Evolutionary conservation across 2,797 vertebrate genomes (phyloP).

Genomic region (Benthosema pterotum): DNA sequence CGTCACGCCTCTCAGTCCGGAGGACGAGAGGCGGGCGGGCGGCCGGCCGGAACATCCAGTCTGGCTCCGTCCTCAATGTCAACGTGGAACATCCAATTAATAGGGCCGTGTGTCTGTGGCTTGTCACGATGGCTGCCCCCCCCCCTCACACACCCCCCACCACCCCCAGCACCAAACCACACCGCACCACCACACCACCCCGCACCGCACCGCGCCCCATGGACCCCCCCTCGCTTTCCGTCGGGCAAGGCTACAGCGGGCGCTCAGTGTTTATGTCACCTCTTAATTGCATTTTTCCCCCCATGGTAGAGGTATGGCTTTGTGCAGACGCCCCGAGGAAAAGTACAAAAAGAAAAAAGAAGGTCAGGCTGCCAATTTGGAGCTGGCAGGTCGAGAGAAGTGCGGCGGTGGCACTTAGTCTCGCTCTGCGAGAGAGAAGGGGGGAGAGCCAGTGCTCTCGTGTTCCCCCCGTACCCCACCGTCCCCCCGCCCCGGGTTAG

Average conservation of each 20-base stretch:
- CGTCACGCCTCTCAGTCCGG: slow-evolving; percentile 57
- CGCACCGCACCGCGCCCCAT: slow-evolving; percentile 14
- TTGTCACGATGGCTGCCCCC: slow-evolving; percentile 59
- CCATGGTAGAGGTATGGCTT: slow-evolving; percentile 73
- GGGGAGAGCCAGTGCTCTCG: slow-evolving; percentile 69
- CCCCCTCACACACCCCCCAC: slow-evolving; percentile 45
- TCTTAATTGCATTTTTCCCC: slow-evolving; percentile 77
- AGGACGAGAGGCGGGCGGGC: no score
- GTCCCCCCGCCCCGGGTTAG: slow-evolving; percentile 51
- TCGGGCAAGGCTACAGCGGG: slow-evolving; percentile 66
- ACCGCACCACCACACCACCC: slow-evolving; percentile 32
- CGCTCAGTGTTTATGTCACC: slow-evolving; percentile 80
- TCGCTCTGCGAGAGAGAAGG: slow-evolving; percentile 70
- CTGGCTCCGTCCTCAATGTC: slow-evolving; percentile 54
- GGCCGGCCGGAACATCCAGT: slow-evolving; percentile 35
- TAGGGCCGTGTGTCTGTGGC: slow-evolving; percentile 58
- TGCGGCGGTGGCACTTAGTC: slow-evolving; percentile 76
- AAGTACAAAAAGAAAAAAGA: slow-evolving; percentile 77
- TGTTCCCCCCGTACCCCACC: no score
- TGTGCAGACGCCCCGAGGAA: slow-evolving; percentile 72
- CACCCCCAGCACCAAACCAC: slow-evolving; percentile 16
- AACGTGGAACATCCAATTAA: slow-evolving; percentile 72
- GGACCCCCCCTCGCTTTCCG: not conserved
- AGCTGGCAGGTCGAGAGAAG: slow-evolving; percentile 73
- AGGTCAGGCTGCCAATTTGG: slow-evolving; percentile 81